Percentiles rank a stretch among this genome's conserved stretches.
phyloP scores from a whole-genome alignment of 2,113 vertebrate genomes.

The Scytalopus superciliaris region DNA sequence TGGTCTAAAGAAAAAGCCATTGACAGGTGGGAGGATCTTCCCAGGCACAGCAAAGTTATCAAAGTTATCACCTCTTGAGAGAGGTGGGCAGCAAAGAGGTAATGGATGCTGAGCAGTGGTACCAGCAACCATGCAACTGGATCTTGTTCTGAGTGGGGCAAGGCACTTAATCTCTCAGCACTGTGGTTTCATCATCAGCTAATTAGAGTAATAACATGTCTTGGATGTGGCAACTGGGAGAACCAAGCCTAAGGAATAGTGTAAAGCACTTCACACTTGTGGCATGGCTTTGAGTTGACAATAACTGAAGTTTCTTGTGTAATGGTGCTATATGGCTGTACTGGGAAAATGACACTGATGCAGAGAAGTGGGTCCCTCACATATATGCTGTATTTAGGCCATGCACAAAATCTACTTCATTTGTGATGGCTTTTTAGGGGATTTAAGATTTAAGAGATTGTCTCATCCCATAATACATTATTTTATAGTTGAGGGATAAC shows the following conservation, averaged over 20 bases:
- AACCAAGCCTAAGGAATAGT: not conserved
- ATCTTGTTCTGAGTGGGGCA: not conserved
- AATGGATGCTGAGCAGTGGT: not conserved
- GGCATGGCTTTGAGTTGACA: not conserved
- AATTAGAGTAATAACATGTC: accelerated
- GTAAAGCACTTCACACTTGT: accelerated
- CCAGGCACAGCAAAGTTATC: accelerated
- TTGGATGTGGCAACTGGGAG: not conserved
- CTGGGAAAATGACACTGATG: not conserved
- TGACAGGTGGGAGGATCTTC: not conserved
- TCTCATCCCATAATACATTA: accelerated
- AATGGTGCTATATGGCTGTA: accelerated
- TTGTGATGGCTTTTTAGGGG: not conserved
- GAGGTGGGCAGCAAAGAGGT: not conserved
- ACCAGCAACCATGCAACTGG: not conserved
- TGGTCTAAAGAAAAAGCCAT: not conserved
- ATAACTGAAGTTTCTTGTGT: not conserved
- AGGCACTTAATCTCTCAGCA: not conserved
- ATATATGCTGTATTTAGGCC: accelerated
- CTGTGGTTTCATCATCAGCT: not conserved
- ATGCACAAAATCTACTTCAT: not conserved
- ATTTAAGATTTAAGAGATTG: accelerated
- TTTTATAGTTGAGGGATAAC: not conserved
- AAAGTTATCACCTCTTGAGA: not conserved
- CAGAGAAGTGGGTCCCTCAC: not conserved